Evolutionary conservation across 2,113 vertebrate species (phyloP).

Genomic region (Anolis sagrei): DNA sequence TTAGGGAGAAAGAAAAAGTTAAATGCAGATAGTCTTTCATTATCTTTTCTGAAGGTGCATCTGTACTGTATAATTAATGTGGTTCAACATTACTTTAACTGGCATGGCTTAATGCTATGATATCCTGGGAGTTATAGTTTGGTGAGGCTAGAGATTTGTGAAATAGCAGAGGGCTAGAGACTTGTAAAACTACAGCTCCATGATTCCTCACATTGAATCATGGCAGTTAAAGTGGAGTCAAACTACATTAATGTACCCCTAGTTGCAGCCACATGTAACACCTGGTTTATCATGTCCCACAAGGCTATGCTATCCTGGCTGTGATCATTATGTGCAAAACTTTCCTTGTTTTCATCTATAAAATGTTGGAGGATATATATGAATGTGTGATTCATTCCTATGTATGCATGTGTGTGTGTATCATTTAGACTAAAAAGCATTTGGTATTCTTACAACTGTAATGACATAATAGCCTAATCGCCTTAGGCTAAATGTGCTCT

Average conservation of each 20-base stretch:
- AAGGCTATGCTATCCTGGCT: neutral
- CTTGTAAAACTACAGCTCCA: too few relatives aligned
- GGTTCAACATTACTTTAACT: too few relatives aligned
- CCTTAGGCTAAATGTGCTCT: slow-evolving; percentile 10
- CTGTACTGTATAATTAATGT: too few relatives aligned
- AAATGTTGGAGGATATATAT: neutral
- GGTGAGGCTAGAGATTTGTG: too few relatives aligned
- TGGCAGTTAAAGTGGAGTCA: too few relatives aligned
- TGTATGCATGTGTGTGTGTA: neutral
- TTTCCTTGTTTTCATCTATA: neutral
- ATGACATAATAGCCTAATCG: neutral
- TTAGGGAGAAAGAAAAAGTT: neutral
- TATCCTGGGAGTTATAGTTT: too few relatives aligned
- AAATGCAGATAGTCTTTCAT: neutral
- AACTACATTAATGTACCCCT: too few relatives aligned
- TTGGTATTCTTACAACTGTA: slow-evolving; percentile 14
- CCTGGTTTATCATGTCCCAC: neutral
- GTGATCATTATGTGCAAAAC: neutral
- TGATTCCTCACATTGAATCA: too few relatives aligned
- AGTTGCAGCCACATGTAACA: neutral
- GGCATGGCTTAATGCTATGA: too few relatives aligned
- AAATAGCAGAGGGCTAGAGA: too few relatives aligned
- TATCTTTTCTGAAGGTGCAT: neutral
- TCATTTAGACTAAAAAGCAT: neutral
- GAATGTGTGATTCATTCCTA: neutral